Evolutionary conservation across 2,113 vertebrate species (phyloP).

Genomic region (Cyprichromis sp.): DNA sequence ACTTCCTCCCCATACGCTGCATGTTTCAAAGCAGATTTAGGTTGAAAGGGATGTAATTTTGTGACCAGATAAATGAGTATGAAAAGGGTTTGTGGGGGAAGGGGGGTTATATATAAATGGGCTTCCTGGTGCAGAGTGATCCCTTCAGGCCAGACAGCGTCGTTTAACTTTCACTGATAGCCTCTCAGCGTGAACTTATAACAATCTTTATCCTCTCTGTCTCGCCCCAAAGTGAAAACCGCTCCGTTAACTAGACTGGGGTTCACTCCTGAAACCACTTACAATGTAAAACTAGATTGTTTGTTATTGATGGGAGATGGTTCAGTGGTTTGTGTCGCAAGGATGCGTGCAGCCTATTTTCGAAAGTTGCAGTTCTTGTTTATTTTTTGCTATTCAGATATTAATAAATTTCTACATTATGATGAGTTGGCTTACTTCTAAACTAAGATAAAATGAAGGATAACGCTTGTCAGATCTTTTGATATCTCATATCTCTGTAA

Average conservation of each 20-base stretch:
- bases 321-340: neutral
- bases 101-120: slow-evolving; percentile 28
- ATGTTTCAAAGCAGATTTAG: slow-evolving; percentile 44
- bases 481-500: neutral
- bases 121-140: slow-evolving; percentile 47
- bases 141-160: slow-evolving; percentile 49
- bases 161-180: slow-evolving; percentile 52
- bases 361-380: neutral
- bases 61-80: slow-evolving; percentile 31
- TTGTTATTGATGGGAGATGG: neutral
- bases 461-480: neutral
- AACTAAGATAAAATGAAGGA: neutral
- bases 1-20: neutral
- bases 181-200: slow-evolving; percentile 41
- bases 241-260: slow-evolving; percentile 21
- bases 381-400: neutral
- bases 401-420: neutral
- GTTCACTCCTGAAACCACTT: neutral
- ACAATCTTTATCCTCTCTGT: neutral
- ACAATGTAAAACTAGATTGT: neutral
- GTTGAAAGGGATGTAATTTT: slow-evolving; percentile 51
- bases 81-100: slow-evolving; percentile 12
- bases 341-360: neutral
- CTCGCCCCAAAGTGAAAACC: neutral
- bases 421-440: neutral